Percentiles rank a stretch among this genome's conserved stretches.
Evolutionary conservation across 2,113 vertebrate genomes (phyloP).

Genomic region (Pomatorhinus ruficollis): DNA sequence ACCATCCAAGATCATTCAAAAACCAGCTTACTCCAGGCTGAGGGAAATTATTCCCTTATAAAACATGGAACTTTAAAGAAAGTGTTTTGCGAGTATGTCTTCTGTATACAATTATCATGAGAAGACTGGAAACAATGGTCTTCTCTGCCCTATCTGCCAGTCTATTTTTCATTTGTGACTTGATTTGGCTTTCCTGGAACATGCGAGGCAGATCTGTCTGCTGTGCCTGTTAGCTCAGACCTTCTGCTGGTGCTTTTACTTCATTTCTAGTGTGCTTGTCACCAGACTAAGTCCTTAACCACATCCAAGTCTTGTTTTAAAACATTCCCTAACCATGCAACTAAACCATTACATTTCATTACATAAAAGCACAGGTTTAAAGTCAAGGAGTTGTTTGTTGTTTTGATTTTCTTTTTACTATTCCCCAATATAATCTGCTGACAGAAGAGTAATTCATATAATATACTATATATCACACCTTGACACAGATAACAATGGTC

Average conservation of each 20-base stretch:
- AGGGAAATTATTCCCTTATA: not conserved
- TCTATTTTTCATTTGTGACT: not conserved
- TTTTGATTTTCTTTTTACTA: not conserved
- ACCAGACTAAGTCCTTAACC: not conserved
- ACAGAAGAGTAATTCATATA: not conserved
- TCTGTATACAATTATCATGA: accelerated
- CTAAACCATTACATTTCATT: not conserved
- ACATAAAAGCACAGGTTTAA: not conserved
- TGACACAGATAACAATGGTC: not conserved
- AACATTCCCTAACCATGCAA: not conserved
- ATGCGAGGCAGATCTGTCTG: not conserved
- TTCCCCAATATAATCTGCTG: not conserved
- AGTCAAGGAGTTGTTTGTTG: too few relatives aligned
- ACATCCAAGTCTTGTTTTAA: not conserved
- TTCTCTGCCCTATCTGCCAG: not conserved
- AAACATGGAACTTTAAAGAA: not conserved
- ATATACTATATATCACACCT: not conserved
- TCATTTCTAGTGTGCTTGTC: not conserved
- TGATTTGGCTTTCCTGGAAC: not conserved
- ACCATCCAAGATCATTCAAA: not conserved
- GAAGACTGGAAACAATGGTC: not conserved
- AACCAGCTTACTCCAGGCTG: not conserved
- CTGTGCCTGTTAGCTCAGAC: not conserved
- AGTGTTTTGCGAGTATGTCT: not conserved
- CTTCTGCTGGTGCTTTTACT: not conserved